phyloP scores from a whole-genome alignment of 2,888 invertebrate species.

The Spilosoma lubricipeda region DNA sequence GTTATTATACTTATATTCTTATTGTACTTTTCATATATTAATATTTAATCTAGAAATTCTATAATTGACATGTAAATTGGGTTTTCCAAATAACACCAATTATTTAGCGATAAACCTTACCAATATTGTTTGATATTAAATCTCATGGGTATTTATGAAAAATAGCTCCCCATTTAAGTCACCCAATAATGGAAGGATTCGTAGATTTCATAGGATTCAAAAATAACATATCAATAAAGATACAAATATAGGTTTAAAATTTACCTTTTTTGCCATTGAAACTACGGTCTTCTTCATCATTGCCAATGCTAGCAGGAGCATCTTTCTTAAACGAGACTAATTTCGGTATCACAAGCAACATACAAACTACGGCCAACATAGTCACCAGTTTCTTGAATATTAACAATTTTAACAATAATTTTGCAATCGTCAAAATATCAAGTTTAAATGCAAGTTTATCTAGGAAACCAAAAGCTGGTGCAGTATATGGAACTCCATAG shows the following conservation, averaged over 20 bases:
- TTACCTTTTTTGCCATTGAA: slow-evolving; percentile 68
- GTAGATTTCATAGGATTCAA: background rate
- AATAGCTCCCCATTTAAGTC: background rate
- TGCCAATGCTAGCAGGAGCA: slow-evolving; percentile 56
- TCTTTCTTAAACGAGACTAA: slow-evolving; percentile 84
- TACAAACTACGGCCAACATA: slow-evolving; percentile 91
- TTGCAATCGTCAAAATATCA: slow-evolving; percentile 90
- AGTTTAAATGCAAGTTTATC: slow-evolving; percentile 90
- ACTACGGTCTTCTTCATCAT: slow-evolving; percentile 74
- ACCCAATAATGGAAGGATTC: background rate
- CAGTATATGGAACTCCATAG: slow-evolving; percentile 86
- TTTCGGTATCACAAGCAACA: slow-evolving; percentile 92
- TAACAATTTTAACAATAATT: slow-evolving; percentile 90
- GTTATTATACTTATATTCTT: too few relatives aligned
- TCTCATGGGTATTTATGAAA: background rate
- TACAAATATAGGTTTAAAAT: slow-evolving; percentile 36
- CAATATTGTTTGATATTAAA: background rate
- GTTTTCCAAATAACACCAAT: too few relatives aligned
- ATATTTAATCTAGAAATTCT: too few relatives aligned
- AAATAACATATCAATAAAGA: background rate
- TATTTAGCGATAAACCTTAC: background rate
- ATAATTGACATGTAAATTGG: too few relatives aligned
- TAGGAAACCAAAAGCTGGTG: slow-evolving; percentile 84
- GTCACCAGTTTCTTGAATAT: slow-evolving; percentile 94
- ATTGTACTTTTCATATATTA: too few relatives aligned